These are phyloP conservation scores for Eupristina koningsbergeri DNA, from an alignment of 1,140 invertebrate genomes.

Conservation along the genomic window DNA sequence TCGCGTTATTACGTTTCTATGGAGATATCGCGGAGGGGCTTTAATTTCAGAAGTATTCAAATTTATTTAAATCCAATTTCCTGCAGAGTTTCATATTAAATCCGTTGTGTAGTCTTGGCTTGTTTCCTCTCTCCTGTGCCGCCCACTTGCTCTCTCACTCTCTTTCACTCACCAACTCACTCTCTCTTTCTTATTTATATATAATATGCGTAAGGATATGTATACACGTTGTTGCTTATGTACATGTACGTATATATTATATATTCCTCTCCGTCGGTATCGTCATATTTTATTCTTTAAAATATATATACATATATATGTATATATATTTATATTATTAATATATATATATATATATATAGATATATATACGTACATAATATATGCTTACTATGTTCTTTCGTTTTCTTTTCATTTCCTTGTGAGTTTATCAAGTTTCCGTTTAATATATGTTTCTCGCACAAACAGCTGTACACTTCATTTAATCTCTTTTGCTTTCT, in stretches of 20 bases:
- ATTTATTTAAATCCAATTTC: slow-evolving; percentile 72
- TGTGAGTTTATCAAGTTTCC: slow-evolving; percentile 29
- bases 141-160: slow-evolving; percentile 1
- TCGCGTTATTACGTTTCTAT: slow-evolving; percentile 69
- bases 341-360: too few species aligned
- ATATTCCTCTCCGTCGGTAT: slow-evolving; percentile 13
- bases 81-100: slow-evolving; percentile 65
- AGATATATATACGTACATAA: not conserved
- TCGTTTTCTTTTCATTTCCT: slow-evolving; percentile 6
- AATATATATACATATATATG: too few species aligned
- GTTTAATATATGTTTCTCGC: slow-evolving; percentile 18
- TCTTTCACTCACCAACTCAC: too few species aligned
- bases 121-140: slow-evolving; percentile 44
- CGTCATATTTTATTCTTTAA: not conserved
- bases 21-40: slow-evolving; percentile 69
- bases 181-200: slow-evolving; percentile 50
- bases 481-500: not conserved
- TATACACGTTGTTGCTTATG: too few species aligned
- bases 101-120: slow-evolving; percentile 57
- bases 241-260: not conserved
- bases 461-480: not conserved
- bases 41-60: slow-evolving; percentile 73
- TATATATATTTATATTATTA: too few species aligned
- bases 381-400: slow-evolving; percentile 11
- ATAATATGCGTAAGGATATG: not conserved